Evolutionary conservation across 2,888 invertebrate genomes (phyloP).

Genomic region (Lasius fuliginosus): DNA sequence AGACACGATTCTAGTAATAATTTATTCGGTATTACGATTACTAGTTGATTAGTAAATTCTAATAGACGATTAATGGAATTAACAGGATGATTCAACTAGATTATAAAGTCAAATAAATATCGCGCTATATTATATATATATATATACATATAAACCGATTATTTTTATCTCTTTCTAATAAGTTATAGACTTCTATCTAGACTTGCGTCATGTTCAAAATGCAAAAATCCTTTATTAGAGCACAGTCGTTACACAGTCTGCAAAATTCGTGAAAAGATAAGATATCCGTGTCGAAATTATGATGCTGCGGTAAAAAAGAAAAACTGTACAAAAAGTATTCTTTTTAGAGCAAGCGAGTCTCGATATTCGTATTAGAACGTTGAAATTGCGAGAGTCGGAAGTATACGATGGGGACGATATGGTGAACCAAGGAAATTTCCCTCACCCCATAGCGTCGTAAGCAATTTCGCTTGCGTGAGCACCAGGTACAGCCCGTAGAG

Average conservation of each 20-base stretch:
- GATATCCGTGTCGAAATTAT: neutral
- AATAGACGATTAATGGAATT: neutral
- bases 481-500: slow-evolving; percentile 91
- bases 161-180: slow-evolving; percentile 15
- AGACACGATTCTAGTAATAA: neutral
- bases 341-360: neutral
- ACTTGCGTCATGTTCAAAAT: neutral
- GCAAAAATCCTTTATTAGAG: neutral
- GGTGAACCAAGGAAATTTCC: neutral
- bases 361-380: neutral
- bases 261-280: neutral
- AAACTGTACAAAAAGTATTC: neutral
- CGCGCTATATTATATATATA: neutral
- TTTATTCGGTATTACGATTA: neutral
- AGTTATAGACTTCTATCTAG: neutral
- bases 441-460: slow-evolving; percentile 92
- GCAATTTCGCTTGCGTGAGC: slow-evolving; percentile 88
- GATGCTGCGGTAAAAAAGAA: too few relatives aligned
- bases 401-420: neutral
- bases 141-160: neutral
- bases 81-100: neutral
- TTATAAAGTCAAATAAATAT: neutral
- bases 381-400: neutral
- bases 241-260: neutral
- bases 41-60: neutral